Conservation (phyloP, 2,113 vertebrate species). For the Pseudorhombus dupliciocellatus region DNA sequence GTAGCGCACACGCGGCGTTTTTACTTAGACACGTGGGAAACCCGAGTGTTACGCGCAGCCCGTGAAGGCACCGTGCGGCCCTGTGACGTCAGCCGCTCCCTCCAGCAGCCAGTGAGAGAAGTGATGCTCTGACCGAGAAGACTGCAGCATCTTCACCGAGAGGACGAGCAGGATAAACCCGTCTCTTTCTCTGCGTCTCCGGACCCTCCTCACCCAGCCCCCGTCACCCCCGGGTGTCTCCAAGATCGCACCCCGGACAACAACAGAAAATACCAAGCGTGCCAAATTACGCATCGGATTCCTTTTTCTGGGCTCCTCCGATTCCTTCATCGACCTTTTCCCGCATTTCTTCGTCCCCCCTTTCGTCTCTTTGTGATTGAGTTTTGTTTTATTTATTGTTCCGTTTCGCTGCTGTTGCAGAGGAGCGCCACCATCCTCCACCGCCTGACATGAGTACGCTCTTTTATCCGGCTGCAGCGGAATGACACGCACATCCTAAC, state of each 20-base stretch:
- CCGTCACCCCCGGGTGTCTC: constrained; percentile 61
- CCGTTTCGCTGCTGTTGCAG: constrained; percentile 51
- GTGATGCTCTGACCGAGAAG: constrained; percentile 83
- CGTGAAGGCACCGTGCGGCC: constrained; percentile 51
- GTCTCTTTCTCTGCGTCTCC: constrained; percentile 63
- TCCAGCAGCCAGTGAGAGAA: constrained; percentile 77
- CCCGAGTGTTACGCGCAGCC: background rate
- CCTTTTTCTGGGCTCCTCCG: constrained; percentile 6
- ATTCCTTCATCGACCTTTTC: constrained; percentile 37
- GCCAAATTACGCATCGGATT: constrained; percentile 40
- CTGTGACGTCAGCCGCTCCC: constrained; percentile 80
- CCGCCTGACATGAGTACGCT: constrained; percentile 68
- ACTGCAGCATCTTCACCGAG: constrained; percentile 84
- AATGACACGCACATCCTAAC: constrained; percentile 71
- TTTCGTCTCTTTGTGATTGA: constrained; percentile 44
- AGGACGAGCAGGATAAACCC: constrained; percentile 66
- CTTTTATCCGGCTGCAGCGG: constrained; percentile 63
- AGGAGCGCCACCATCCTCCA: constrained; percentile 76
- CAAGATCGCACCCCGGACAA: constrained; percentile 65
- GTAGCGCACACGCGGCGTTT: background rate
- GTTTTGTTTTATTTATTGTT: constrained; percentile 59
- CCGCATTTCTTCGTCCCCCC: background rate
- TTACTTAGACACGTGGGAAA: background rate
- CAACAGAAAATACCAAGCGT: constrained; percentile 19
- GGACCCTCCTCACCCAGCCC: constrained; percentile 53